Conservation (phyloP, 2,888 invertebrate species). For the Myathropa florea region DNA sequence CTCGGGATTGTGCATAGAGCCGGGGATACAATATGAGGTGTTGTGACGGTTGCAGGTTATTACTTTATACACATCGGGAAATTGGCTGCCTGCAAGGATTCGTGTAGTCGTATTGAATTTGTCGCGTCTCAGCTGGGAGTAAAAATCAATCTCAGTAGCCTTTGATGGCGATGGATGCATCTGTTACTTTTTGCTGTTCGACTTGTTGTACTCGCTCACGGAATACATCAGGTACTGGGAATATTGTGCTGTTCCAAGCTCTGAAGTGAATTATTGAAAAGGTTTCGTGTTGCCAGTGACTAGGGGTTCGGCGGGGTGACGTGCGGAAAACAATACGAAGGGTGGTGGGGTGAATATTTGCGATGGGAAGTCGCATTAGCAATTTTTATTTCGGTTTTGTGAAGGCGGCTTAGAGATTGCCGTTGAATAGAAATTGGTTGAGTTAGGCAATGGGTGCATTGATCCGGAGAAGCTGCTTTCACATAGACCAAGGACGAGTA, state of each 20-base stretch:
- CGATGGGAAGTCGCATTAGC: slow-evolving; percentile 11
- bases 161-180: slow-evolving; percentile 16
- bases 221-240: background rate
- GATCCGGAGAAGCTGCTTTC: background rate
- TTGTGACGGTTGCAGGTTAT: slow-evolving; percentile 67
- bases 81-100: slow-evolving; percentile 58
- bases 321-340: background rate
- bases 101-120: slow-evolving; percentile 34
- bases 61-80: slow-evolving; percentile 39
- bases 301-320: background rate
- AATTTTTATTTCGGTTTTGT: background rate
- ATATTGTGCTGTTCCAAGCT: slow-evolving; percentile 2
- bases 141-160: slow-evolving; percentile 45
- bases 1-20: background rate
- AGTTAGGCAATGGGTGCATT: background rate
- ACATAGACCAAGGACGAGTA: background rate
- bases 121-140: slow-evolving; percentile 17
- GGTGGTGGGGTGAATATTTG: slow-evolving; percentile 10
- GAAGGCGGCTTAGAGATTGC: background rate
- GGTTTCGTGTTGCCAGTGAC: background rate
- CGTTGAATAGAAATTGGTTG: background rate
- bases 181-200: background rate
- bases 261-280: slow-evolving; percentile 25
- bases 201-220: background rate
- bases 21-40: slow-evolving; percentile 47